These are phyloP conservation scores for Ochropacha duplaris DNA, from an alignment of 2,888 invertebrate genomes.

Conservation along the genomic window DNA sequence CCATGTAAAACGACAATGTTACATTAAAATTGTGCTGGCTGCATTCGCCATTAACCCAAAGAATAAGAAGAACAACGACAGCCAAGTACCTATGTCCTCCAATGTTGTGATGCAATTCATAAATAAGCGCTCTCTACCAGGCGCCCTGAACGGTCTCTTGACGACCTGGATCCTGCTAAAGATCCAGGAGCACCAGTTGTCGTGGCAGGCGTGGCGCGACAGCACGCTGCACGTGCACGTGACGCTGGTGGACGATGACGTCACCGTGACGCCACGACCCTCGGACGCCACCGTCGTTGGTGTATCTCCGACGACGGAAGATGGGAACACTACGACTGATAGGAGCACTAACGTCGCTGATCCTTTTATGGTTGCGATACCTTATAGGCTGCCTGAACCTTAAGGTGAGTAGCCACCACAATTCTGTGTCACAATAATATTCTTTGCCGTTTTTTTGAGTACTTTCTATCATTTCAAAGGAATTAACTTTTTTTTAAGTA, in stretches of 20 bases:
- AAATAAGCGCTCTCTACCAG: constrained; percentile 31
- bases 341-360: constrained; percentile 62
- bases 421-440: no score
- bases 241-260: constrained; percentile 47
- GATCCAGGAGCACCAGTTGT: constrained; percentile 76
- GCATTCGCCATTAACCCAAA: no score
- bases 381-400: constrained; percentile 45
- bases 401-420: constrained; percentile 12
- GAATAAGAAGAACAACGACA: no score
- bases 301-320: no score
- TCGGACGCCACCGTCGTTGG: constrained; percentile 47
- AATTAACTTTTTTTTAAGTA: no score
- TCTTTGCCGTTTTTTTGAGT: no score
- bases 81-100: no score
- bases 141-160: constrained; percentile 72
- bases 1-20: no score
- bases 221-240: constrained; percentile 74
- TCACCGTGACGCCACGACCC: constrained; percentile 28
- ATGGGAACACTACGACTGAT: constrained; percentile 33
- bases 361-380: constrained; percentile 64
- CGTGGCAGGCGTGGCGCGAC: constrained; percentile 77
- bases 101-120: no score
- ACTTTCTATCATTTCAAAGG: no score
- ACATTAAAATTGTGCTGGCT: no score
- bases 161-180: constrained; percentile 79